These are phyloP conservation scores for Pseudococcus jackbeardsleyi DNA, from an alignment of 2,888 invertebrate genomes.

Conservation along the genomic window DNA sequence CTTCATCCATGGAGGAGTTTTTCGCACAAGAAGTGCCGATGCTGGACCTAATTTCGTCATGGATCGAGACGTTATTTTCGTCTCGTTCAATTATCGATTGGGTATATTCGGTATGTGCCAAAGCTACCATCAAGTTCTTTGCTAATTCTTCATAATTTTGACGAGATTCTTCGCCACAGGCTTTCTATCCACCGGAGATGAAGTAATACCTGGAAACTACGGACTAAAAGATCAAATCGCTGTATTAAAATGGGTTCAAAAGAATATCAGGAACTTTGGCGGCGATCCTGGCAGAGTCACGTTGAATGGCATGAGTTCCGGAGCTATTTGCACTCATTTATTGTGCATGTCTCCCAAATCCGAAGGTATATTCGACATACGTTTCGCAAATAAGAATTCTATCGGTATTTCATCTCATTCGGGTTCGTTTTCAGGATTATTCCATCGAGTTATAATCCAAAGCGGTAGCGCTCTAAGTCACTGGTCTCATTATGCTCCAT, in stretches of 20 bases:
- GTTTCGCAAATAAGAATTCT: no score
- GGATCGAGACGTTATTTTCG: constrained; percentile 75
- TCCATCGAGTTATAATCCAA: constrained; percentile 81
- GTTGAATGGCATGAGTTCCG: constrained; percentile 65
- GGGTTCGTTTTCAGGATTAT: constrained; percentile 73
- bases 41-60: constrained; percentile 77
- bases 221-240: constrained; percentile 69
- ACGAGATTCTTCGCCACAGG: constrained; percentile 35
- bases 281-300: constrained; percentile 70
- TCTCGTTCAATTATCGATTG: constrained; percentile 76
- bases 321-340: constrained; percentile 61
- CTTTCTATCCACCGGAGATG: constrained; percentile 73
- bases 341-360: constrained; percentile 63
- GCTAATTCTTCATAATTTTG: no score
- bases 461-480: constrained; percentile 76
- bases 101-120: constrained; percentile 71
- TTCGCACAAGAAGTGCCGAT: constrained; percentile 73
- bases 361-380: constrained; percentile 51
- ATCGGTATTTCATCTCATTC: neutral
- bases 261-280: constrained; percentile 76
- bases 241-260: constrained; percentile 76
- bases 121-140: no score
- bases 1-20: constrained; percentile 78
- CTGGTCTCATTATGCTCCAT: constrained; percentile 70
- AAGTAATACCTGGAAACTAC: constrained; percentile 70